A percentile compares a stretch with the other conserved stretches of the same genome.
Conservation (phyloP, 92 coral and sea anemone genomes). For the Epizoanthus ramosus region DNA sequence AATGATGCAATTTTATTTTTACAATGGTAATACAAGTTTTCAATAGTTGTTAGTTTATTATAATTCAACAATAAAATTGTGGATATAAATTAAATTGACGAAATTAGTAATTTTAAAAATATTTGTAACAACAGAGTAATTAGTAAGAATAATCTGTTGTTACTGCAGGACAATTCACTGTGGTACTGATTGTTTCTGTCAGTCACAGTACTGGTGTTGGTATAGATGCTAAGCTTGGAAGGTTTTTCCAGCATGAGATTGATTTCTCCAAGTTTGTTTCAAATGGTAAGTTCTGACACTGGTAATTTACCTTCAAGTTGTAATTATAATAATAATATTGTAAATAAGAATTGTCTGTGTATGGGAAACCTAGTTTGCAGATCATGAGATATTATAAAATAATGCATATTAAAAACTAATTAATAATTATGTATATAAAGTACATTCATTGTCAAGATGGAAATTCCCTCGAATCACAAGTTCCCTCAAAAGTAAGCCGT, state of each 20-base stretch:
- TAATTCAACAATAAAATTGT: slow-evolving; percentile 25
- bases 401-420: no score
- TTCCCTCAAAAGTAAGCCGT: no score
- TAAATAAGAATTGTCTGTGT: not conserved
- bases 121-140: no score
- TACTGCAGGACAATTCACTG: not conserved
- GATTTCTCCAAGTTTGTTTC: slow-evolving; percentile 53
- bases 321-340: not conserved
- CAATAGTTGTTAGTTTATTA: not conserved
- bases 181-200: slow-evolving; percentile 12
- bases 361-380: no score
- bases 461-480: no score
- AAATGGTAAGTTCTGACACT: slow-evolving; percentile 34
- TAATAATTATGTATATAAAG: no score
- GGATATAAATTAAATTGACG: not conserved
- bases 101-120: not conserved
- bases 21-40: no score
- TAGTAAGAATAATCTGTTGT: not conserved
- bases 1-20: no score
- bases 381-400: no score
- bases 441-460: no score
- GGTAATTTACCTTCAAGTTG: slow-evolving; percentile 39
- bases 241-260: slow-evolving; percentile 66
- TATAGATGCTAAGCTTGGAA: slow-evolving; percentile 57
- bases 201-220: slow-evolving; percentile 1